Conservation (phyloP, 30 jellyfish, hydroid and myxozoan genomes). For the Cassiopea xamachana region DNA sequence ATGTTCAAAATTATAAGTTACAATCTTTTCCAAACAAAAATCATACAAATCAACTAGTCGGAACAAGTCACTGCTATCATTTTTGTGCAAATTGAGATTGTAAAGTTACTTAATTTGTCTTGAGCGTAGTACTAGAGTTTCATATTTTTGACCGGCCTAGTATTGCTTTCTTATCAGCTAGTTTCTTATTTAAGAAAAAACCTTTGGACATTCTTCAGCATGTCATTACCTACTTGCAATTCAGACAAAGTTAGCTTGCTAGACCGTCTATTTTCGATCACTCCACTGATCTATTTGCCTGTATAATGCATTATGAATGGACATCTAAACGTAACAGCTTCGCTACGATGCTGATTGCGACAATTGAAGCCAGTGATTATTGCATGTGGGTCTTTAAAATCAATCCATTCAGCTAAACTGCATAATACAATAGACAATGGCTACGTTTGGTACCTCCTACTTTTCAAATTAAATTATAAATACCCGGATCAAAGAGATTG, state of each 20-base stretch:
- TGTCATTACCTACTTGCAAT: neutral
- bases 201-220: no score
- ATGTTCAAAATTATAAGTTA: no score
- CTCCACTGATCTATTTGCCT: neutral
- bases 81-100: no score
- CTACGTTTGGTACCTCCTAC: slow-evolving; percentile 60
- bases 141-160: no score
- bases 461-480: slow-evolving; percentile 31
- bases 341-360: slow-evolving; percentile 11
- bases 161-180: no score
- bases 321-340: neutral
- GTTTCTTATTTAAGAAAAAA: no score
- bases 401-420: slow-evolving; percentile 33
- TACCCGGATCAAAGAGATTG: slow-evolving; percentile 57
- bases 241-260: neutral
- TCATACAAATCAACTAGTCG: no score
- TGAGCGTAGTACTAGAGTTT: no score
- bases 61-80: no score
- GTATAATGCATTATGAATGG: slow-evolving; percentile 4
- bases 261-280: neutral
- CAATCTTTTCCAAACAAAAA: no score
- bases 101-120: no score
- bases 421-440: slow-evolving; percentile 61
- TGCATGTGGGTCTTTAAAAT: slow-evolving; percentile 51
- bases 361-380: slow-evolving; percentile 19